phyloP scores from a whole-genome alignment of 2,888 invertebrate genomes.

The Caenorhabditis japonica region DNA sequence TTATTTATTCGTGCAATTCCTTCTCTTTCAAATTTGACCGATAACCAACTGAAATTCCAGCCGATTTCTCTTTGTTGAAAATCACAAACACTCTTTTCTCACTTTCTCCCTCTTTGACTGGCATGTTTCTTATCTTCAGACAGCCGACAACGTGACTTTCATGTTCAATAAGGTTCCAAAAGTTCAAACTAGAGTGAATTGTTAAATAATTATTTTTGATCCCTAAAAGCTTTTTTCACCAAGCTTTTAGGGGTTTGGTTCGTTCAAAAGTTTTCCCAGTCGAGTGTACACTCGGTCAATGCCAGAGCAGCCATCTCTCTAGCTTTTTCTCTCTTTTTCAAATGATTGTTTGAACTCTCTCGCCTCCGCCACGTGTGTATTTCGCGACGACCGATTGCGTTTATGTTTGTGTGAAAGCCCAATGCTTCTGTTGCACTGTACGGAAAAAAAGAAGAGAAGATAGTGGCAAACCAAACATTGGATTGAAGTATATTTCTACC shows the following conservation, averaged over 20 bases:
- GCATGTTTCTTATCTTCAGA: slow-evolving; percentile 14
- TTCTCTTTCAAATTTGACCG: no score
- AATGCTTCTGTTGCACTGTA: slow-evolving; percentile 9
- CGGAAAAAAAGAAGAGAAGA: slow-evolving; percentile 3
- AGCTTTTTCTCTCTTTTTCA: slow-evolving; percentile 16
- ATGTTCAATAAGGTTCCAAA: slow-evolving; percentile 1
- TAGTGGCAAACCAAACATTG: slow-evolving; percentile 5
- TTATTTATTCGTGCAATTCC: no score
- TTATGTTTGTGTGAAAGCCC: slow-evolving; percentile 14
- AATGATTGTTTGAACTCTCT: slow-evolving; percentile 45
- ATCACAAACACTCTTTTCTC: no score
- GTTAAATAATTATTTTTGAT: no score
- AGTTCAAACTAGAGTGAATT: slow-evolving; percentile 21
- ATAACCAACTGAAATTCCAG: no score
- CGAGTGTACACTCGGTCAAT: slow-evolving; percentile 37
- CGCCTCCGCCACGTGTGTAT: slow-evolving; percentile 33
- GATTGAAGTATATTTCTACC: no score
- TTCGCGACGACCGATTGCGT: slow-evolving; percentile 20
- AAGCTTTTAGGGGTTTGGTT: no score
- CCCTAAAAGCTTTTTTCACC: no score
- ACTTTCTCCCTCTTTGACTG: not conserved
- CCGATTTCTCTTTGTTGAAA: no score
- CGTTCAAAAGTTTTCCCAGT: not conserved
- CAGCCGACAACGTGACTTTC: slow-evolving; percentile 1
- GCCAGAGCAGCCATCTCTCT: not conserved